These are phyloP conservation scores for Uromys caudimaculatus DNA, from an alignment of 2,797 vertebrate genomes.

Conservation along the genomic window DNA sequence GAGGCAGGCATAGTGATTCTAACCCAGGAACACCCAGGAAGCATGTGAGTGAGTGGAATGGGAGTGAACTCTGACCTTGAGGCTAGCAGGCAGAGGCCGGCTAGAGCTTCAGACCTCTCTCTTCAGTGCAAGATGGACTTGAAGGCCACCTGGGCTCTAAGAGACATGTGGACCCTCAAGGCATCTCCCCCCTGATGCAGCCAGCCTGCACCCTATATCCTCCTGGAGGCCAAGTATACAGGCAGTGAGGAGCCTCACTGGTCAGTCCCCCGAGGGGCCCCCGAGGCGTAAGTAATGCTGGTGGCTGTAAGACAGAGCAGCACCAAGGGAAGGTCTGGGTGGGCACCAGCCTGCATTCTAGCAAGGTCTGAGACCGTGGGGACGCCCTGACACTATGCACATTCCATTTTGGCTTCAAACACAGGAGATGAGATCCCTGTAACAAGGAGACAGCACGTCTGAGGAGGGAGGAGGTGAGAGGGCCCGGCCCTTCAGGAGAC, in stretches of 20 bases:
- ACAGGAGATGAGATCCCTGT: conserved; percentile 68
- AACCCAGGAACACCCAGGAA: conserved; percentile 25
- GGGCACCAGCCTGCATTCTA: conserved; percentile 66
- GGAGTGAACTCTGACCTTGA: not conserved
- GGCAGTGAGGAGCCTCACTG: not conserved
- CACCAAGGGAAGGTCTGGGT: conserved; percentile 75
- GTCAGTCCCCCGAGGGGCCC: conserved; percentile 17
- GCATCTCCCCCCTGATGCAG: not conserved
- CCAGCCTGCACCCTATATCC: conserved; percentile 25
- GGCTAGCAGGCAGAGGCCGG: conserved; percentile 33
- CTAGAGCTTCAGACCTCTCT: conserved; percentile 5
- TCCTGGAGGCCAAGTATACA: not conserved
- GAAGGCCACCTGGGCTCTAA: not conserved
- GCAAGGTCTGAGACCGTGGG: conserved; percentile 36
- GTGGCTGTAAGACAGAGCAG: conserved; percentile 79
- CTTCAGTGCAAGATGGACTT: conserved; percentile 25
- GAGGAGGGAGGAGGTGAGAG: not conserved
- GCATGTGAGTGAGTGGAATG: not conserved
- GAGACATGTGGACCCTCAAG: not conserved
- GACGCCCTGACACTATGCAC: conserved; percentile 42
- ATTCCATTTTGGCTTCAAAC: conserved; percentile 3
- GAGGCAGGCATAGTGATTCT: conserved; percentile 26
- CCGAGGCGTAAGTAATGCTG: conserved; percentile 74
- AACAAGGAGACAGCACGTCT: conserved; percentile 74
- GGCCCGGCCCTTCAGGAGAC: conserved; percentile 67